These are phyloP conservation scores for Ischnura elegans DNA, from an alignment of 2,888 invertebrate genomes.

Conservation along the genomic window DNA sequence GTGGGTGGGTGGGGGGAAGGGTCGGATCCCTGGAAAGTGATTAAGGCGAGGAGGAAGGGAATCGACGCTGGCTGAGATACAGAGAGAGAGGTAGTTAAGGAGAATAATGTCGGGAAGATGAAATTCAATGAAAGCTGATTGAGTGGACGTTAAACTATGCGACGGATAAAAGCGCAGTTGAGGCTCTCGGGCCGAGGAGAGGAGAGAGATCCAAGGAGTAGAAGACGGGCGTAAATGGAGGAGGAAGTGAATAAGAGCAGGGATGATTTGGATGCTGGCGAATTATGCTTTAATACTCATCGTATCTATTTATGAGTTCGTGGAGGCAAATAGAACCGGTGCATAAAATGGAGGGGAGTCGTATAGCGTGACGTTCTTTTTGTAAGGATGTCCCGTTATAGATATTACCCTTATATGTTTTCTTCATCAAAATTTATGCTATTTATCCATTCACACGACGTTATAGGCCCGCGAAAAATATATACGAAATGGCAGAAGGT, in stretches of 20 bases:
- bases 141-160: conserved; percentile 44
- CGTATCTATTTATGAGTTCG: no score
- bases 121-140: conserved; percentile 48
- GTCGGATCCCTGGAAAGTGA: conserved; percentile 45
- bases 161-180: conserved; percentile 38
- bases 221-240: background rate
- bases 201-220: background rate
- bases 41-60: background rate
- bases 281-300: background rate
- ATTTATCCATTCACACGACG: no score
- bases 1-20: conserved; percentile 36
- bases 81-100: conserved; percentile 63
- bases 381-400: no score
- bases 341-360: no score
- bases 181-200: background rate
- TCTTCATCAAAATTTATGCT: no score
- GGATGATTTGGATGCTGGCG: background rate
- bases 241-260: background rate
- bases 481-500: no score
- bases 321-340: no score
- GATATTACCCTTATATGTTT: no score
- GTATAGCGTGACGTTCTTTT: no score
- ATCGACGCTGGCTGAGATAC: background rate
- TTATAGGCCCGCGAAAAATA: no score
- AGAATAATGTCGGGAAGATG: conserved; percentile 32